phyloP scores from a whole-genome alignment of 1,140 invertebrate species.

The Bombyx mori region DNA sequence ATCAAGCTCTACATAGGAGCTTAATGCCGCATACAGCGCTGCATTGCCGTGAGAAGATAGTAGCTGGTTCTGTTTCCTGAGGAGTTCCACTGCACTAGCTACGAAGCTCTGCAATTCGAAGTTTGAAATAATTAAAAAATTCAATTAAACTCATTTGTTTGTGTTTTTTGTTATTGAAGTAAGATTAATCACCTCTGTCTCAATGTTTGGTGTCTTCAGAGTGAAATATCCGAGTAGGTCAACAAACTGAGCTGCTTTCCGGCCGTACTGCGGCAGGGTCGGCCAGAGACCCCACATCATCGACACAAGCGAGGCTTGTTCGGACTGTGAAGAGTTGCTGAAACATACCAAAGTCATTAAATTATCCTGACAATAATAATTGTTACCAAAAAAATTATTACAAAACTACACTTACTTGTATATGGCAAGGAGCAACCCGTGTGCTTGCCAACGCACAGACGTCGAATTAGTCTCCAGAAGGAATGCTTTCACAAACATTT shows the following conservation, averaged over 20 bases:
- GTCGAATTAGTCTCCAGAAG: constrained; percentile 94
- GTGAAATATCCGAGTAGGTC: constrained; percentile 95
- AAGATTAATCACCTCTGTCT: constrained; percentile 60
- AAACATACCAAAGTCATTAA: neutral
- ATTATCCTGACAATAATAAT: no score
- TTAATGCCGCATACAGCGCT: constrained; percentile 91
- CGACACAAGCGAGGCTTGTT: constrained; percentile 86
- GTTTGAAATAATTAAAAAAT: neutral
- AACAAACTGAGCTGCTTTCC: constrained; percentile 96
- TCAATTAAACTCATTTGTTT: neutral
- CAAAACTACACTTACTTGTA: constrained; percentile 77
- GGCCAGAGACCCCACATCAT: constrained; percentile 95
- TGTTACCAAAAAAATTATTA: neutral
- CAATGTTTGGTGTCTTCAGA: constrained; percentile 80
- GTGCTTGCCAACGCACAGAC: constrained; percentile 95
- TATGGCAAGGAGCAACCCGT: constrained; percentile 87
- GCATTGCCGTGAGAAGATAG: constrained; percentile 94
- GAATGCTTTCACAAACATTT: constrained; percentile 90
- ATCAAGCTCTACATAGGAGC: constrained; percentile 94
- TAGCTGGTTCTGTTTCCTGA: constrained; percentile 89
- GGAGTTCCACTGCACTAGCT: constrained; percentile 86
- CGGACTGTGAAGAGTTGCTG: constrained; percentile 80
- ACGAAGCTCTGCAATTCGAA: constrained; percentile 76
- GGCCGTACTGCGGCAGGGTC: constrained; percentile 89
- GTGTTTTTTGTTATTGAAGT: neutral